Base-by-base conservation (phyloP, 1,140 invertebrate species). In the Condylostylus longicornis region DNA sequence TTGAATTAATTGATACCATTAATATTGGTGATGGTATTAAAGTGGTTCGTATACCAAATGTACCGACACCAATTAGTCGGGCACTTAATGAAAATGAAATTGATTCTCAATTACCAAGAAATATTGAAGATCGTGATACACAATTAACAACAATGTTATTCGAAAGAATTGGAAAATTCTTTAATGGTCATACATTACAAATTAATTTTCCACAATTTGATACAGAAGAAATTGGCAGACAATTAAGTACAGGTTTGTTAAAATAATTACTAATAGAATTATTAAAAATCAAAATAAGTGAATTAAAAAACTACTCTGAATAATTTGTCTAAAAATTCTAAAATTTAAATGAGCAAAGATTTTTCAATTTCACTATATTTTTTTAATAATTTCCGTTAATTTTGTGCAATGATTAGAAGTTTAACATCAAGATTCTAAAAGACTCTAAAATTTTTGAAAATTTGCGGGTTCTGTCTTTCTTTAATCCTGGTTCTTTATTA, bases 111-210 rank as follows among this genome's bases (percentile, higher is more conserved):
- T 44, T 81, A 17, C 74, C 77, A 0, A 65, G 75, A 23, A 71
- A 66, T 20, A 48, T 62, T 13, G 71, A 72, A 14, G 72, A 67
- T 21, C 71, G 72, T 40, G 76, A 82, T 19, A 70, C 71, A 25
- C 62, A 70, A 1, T 58, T 86, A 8, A 74, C 75, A 19, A 65
- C 68, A 12, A 71, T 83, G 56, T 60, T 86, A 1, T 68, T 78
- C 50, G 77, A 84, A 28, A 68, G 74, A 28, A 53, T 83, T 2
- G 69, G 76, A 4, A 62, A 70, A 34, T 72, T 84, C 43, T 70
- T 83, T 48, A 79, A 76, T 42, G 73, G 74, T 0, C 78, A 81
- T 47, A 76, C 74, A 18, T 51, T 86, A n/a, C 76, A 80, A 49
- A 64, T 85, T 27, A 72, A 72, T 15, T 62, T 84, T 37, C 81